Conservation (phyloP, 92 coral and sea anemone genomes). For the Epizoanthus stellaris region DNA sequence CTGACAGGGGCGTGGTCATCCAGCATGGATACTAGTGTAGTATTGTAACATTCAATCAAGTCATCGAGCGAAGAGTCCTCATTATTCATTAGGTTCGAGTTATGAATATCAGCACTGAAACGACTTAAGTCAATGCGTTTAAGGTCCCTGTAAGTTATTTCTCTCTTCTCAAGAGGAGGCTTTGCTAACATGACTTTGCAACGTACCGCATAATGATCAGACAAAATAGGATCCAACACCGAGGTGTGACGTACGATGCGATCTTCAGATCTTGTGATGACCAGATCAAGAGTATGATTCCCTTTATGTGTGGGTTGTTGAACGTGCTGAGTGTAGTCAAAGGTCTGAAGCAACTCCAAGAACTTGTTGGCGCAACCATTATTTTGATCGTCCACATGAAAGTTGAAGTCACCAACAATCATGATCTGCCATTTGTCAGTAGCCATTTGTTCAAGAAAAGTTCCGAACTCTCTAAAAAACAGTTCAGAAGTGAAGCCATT, state of each 20-base stretch:
- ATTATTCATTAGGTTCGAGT: neutral
- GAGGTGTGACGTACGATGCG: slow-evolving; percentile 1
- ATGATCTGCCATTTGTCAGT: neutral
- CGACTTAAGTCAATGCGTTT: slow-evolving; percentile 2
- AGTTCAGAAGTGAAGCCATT: slow-evolving; percentile 11
- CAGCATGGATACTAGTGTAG: neutral
- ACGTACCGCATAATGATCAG: slow-evolving; percentile 26
- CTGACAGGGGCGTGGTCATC: neutral
- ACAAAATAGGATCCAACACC: slow-evolving; percentile 13
- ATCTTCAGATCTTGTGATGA: slow-evolving; percentile 5
- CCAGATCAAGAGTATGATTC: neutral
- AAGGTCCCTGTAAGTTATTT: neutral
- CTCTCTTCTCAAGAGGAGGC: slow-evolving; percentile 14
- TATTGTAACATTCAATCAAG: slow-evolving; percentile 18
- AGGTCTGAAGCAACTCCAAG: neutral
- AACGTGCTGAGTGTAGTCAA: slow-evolving; percentile 22
- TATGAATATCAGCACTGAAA: neutral
- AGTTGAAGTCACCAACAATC: slow-evolving; percentile 26
- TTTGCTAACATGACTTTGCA: slow-evolving; percentile 23
- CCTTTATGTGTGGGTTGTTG: slow-evolving; percentile 3
- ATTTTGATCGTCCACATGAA: slow-evolving; percentile 17
- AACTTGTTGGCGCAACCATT: neutral
- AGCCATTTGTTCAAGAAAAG: neutral
- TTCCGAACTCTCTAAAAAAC: slow-evolving; percentile 8
- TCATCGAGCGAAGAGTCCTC: too few species aligned